These are phyloP conservation scores for Malaclemys terrapin DNA, from an alignment of 2,113 vertebrate species.

Conservation along the genomic window DNA sequence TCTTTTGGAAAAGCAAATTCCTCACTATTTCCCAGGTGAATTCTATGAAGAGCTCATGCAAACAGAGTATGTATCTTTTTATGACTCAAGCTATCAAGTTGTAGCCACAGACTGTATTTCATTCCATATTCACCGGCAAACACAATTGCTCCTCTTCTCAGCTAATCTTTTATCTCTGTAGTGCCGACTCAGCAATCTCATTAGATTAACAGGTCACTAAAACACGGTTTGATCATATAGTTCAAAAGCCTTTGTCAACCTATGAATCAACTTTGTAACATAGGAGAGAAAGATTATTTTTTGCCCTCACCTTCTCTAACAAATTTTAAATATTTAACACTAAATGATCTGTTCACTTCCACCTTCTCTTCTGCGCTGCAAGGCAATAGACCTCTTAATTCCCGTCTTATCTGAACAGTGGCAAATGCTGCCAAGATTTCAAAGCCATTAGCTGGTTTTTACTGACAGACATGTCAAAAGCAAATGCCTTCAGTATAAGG, in stretches of 20 bases:
- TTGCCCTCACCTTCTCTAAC: constrained; percentile 15
- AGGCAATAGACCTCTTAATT: constrained; percentile 33
- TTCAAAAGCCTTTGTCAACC: constrained; percentile 28
- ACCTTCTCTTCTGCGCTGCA: constrained; percentile 12
- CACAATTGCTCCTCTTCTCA: constrained; percentile 36
- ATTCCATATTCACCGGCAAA: constrained; percentile 49
- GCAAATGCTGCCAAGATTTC: constrained; percentile 2
- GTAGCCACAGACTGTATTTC: neutral
- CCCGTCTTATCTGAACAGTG: constrained; percentile 4
- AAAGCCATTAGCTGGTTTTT: neutral
- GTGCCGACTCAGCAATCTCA: constrained; percentile 29
- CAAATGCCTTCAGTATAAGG: constrained; percentile 4
- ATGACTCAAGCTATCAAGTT: constrained; percentile 25
- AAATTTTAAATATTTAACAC: constrained; percentile 39
- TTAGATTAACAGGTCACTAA: constrained; percentile 62
- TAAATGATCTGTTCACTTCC: constrained; percentile 44
- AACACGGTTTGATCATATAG: constrained; percentile 64
- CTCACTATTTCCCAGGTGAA: constrained; percentile 6
- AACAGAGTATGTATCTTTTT: constrained; percentile 26
- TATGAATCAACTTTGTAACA: constrained; percentile 29
- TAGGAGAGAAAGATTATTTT: constrained; percentile 39
- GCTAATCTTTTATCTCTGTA: constrained; percentile 28
- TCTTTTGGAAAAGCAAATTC: constrained; percentile 18
- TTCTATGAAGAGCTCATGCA: neutral
- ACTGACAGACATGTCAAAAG: constrained; percentile 27